Evolutionary conservation across 2,113 vertebrate species (phyloP), one percentile per base, ranked within the genome.

Genomic region (Uropsilus gracilis): DNA sequence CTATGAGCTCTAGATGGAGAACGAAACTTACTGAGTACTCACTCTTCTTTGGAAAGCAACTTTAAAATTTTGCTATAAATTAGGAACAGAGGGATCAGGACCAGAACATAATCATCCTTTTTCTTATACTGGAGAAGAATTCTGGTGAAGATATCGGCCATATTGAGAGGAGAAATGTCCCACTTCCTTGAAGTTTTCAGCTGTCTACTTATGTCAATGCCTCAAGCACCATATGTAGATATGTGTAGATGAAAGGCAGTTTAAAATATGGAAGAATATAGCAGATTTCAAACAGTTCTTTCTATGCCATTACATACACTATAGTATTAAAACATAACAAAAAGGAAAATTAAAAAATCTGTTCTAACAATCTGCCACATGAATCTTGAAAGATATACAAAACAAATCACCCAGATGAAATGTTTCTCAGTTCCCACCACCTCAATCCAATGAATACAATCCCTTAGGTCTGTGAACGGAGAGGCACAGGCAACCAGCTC

Each of bases 321-420:
- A 95, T 96, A 95, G 90, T 95, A 97, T 97, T 97, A 97, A 95
- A 97, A 97, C 95, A 97, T 93, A 94, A 97, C 91, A 95, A 96
- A 97, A 97, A 96, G 93, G 97, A 97, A 97, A 97, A 96, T 88
- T 73, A 89, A 96, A 97, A 96, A 95, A 78, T 96, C 97, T 97
- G 96, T 93, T 96, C 93, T 89, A 78, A 92, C 95, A 97, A 95
- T 96, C 96, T 97, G 97, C 85, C 96, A 88, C 34, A 24, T 6
- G 68, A 89, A 64, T 87, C 89, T 81, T 85, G 91, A 96, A 93
- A 84, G 83, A 86, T 61, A 97, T 53, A 97, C 92, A 94, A 94
- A 95, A 94, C 91, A 94, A 89, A 94, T 91, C 76, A 63, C 75
- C 91, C 71, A 76, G 89, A 89, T 37, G 91, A 95, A 59, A 84